phyloP scores from a whole-genome alignment of 2,797 vertebrate species.

The Lutjanus argentimaculatus region DNA sequence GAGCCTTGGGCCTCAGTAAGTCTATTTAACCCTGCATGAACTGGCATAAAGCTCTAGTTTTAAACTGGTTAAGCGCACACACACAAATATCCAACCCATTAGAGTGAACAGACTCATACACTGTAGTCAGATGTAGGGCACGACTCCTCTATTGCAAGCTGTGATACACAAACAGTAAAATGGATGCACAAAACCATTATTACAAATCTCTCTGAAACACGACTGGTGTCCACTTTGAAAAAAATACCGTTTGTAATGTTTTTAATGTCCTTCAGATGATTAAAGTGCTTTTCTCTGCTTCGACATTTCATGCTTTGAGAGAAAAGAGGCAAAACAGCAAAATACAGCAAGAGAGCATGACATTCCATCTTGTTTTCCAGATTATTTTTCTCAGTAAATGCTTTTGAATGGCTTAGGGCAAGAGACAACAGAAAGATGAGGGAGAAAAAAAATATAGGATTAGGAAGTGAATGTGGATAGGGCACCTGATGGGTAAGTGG shows the following conservation, averaged over 20 bases:
- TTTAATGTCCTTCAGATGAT: conserved; percentile 24
- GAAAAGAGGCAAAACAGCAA: conserved; percentile 12
- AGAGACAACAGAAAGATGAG: conserved; percentile 8
- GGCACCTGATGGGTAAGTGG: conserved; percentile 1
- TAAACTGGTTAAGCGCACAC: conserved; percentile 48
- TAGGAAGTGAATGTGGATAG: conserved; percentile 25
- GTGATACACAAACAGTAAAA: conserved; percentile 4
- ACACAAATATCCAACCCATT: conserved; percentile 18
- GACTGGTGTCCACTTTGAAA: conserved; percentile 2
- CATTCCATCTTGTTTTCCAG: conserved; percentile 29
- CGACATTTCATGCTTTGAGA: conserved; percentile 26
- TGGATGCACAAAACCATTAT: background rate
- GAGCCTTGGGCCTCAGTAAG: conserved; percentile 55
- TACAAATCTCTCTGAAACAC: background rate
- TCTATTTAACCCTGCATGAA: conserved; percentile 73
- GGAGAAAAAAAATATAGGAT: conserved; percentile 12
- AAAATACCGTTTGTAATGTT: background rate
- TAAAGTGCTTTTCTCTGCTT: conserved; percentile 20
- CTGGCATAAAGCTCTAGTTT: conserved; percentile 53
- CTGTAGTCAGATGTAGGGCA: background rate
- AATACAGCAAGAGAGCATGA: conserved; percentile 22
- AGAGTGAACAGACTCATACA: conserved; percentile 5
- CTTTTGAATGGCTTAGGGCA: conserved; percentile 11
- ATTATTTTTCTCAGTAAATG: conserved; percentile 38
- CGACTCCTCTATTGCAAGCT: conserved; percentile 8